Percentiles rank a stretch among this genome's conserved stretches.
phyloP scores from a whole-genome alignment of 2,113 vertebrate genomes.

The Peromyscus maniculatus region DNA sequence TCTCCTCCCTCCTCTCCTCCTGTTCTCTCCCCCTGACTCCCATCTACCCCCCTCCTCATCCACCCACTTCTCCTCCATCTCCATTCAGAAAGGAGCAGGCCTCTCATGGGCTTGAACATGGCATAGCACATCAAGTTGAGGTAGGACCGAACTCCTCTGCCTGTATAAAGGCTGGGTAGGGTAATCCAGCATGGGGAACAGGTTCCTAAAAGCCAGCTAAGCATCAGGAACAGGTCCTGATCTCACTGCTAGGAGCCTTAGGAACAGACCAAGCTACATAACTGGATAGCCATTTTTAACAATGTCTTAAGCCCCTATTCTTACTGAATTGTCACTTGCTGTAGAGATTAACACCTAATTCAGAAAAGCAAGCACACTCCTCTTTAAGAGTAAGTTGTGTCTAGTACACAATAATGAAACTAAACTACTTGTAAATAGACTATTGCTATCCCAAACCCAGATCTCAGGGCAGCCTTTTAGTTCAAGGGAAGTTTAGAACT shows the following conservation, averaged over 20 bases:
- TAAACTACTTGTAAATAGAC: neutral
- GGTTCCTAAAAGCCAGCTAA: neutral
- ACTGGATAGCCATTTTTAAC: neutral
- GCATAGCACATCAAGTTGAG: neutral
- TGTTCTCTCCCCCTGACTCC: neutral
- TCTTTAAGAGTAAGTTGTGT: neutral
- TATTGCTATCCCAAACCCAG: neutral
- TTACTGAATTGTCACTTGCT: neutral
- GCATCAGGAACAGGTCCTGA: neutral
- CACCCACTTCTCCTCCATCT: neutral
- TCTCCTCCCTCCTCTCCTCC: too few species aligned
- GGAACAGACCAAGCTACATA: neutral
- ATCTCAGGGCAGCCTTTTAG: neutral
- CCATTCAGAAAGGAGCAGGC: neutral
- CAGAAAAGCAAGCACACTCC: neutral
- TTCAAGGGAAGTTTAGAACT: neutral
- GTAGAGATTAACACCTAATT: constrained; percentile 12
- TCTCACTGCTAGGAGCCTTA: neutral
- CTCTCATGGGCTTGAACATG: neutral
- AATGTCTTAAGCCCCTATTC: neutral
- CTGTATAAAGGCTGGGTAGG: neutral
- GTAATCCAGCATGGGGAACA: neutral
- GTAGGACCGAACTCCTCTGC: neutral
- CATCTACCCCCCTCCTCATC: neutral
- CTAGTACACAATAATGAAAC: neutral